These are phyloP conservation scores for Stigmatopora argus DNA, from an alignment of 2,113 vertebrate genomes.

Conservation along the genomic window DNA sequence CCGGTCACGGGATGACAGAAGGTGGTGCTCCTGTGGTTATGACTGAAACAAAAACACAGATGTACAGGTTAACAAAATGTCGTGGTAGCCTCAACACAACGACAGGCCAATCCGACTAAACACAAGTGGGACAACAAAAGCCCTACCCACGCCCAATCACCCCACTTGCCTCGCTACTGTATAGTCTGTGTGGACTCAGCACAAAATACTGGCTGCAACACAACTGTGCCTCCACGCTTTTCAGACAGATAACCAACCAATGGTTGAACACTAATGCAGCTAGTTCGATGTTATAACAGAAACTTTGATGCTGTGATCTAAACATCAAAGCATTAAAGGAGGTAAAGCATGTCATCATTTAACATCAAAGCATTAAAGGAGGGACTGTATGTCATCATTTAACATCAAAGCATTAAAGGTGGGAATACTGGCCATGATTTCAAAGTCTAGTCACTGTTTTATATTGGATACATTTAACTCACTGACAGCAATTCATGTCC, in stretches of 20 bases:
- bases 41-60: constrained; percentile 69
- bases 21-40: constrained; percentile 83
- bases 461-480: too few species aligned
- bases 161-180: constrained; percentile 15
- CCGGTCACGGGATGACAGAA: constrained; percentile 88
- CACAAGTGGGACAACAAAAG: constrained; percentile 16
- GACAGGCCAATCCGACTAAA: background rate
- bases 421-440: background rate
- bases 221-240: constrained; percentile 32
- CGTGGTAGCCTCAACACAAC: constrained; percentile 4
- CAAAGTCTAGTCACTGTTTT: too few species aligned
- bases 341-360: background rate
- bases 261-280: background rate
- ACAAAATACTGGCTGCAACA: constrained; percentile 34
- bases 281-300: background rate
- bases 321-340: background rate
- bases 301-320: background rate
- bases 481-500: too few species aligned
- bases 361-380: background rate
- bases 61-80: constrained; percentile 40
- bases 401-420: background rate
- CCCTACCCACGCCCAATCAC: constrained; percentile 12
- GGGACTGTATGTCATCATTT: background rate
- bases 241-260: constrained; percentile 41
- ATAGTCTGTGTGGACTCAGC: constrained; percentile 40